Evolutionary conservation across 2,888 invertebrate genomes (phyloP).

Genomic region (Arrhopalites spinosus): DNA sequence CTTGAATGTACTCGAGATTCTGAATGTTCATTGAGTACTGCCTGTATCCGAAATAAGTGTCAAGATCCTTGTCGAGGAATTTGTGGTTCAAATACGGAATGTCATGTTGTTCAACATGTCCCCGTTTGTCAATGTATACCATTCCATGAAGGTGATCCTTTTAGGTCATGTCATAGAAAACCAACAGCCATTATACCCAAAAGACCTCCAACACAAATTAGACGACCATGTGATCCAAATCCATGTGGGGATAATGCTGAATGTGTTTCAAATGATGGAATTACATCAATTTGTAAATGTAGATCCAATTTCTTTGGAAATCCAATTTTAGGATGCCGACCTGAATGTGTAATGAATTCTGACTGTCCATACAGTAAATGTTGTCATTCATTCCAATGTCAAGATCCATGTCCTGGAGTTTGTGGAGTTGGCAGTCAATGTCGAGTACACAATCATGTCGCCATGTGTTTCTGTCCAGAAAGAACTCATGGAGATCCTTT

Average conservation of each 20-base stretch:
- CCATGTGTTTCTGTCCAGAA: conserved; percentile 68
- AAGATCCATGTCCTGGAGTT: conserved; percentile 53
- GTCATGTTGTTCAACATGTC: conserved; percentile 73
- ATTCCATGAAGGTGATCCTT: conserved; percentile 76
- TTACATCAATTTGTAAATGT: conserved; percentile 81
- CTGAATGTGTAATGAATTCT: conserved; percentile 69
- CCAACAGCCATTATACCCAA: conserved; percentile 70
- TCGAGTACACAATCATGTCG: conserved; percentile 55
- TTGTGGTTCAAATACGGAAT: conserved; percentile 66
- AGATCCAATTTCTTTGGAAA: conserved; percentile 76
- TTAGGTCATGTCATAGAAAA: conserved; percentile 59
- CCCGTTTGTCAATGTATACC: conserved; percentile 79
- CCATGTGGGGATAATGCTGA: conserved; percentile 82
- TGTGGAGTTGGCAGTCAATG: conserved; percentile 57
- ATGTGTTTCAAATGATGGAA: conserved; percentile 74
- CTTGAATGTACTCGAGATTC: conserved; percentile 57
- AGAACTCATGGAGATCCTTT: conserved; percentile 73
- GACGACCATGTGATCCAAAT: conserved; percentile 71
- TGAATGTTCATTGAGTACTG: conserved; percentile 59
- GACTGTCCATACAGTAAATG: conserved; percentile 74
- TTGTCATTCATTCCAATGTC: conserved; percentile 69
- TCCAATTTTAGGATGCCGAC: conserved; percentile 76
- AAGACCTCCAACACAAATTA: conserved; percentile 38
- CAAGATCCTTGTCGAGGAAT: conserved; percentile 68
- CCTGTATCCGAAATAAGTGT: conserved; percentile 58